Evolutionary conservation across 2,888 invertebrate species (phyloP).

Genomic region (Eupithecia dodoneata): DNA sequence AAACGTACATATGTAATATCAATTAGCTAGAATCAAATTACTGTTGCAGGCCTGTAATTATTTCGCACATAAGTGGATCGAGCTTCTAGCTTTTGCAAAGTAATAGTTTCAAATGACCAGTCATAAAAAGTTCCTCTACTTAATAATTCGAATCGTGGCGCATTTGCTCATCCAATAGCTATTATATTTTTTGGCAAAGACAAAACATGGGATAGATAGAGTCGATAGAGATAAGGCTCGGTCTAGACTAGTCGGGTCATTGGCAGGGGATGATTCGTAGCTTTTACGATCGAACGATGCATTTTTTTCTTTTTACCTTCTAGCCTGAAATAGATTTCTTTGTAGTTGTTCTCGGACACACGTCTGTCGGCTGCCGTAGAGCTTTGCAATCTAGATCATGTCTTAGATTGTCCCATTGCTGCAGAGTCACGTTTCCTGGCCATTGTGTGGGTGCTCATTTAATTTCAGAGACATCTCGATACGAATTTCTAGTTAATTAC

Average conservation of each 20-base stretch:
- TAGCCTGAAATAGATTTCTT: conserved; percentile 75
- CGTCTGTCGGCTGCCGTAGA: conserved; percentile 71
- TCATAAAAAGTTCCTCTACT: conserved; percentile 63
- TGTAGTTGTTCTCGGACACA: conserved; percentile 73
- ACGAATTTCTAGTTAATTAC: conserved; percentile 76
- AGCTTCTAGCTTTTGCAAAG: conserved; percentile 63
- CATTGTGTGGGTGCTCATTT: conserved; percentile 72
- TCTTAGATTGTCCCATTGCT: conserved; percentile 77
- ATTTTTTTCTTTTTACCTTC: conserved; percentile 69
- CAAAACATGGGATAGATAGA: conserved; percentile 54
- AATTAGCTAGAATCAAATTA: conserved; percentile 63
- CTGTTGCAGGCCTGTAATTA: conserved; percentile 65
- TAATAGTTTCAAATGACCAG: conserved; percentile 65
- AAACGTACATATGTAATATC: conserved; percentile 65
- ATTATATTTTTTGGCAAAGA: conserved; percentile 67
- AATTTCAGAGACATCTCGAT: conserved; percentile 71
- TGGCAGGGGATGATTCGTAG: conserved; percentile 81
- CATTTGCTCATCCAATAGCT: conserved; percentile 70
- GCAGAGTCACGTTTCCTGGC: conserved; percentile 75
- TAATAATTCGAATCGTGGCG: conserved; percentile 50
- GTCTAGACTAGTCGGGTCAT: conserved; percentile 78
- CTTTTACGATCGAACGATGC: conserved; percentile 71
- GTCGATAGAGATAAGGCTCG: conserved; percentile 48
- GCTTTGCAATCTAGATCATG: conserved; percentile 79
- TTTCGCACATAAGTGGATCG: conserved; percentile 54